A percentile compares a stretch with the other conserved stretches of the same genome.
Conservation (phyloP, 2,797 vertebrate genomes). For the Phrynocephalus vlangalii region DNA sequence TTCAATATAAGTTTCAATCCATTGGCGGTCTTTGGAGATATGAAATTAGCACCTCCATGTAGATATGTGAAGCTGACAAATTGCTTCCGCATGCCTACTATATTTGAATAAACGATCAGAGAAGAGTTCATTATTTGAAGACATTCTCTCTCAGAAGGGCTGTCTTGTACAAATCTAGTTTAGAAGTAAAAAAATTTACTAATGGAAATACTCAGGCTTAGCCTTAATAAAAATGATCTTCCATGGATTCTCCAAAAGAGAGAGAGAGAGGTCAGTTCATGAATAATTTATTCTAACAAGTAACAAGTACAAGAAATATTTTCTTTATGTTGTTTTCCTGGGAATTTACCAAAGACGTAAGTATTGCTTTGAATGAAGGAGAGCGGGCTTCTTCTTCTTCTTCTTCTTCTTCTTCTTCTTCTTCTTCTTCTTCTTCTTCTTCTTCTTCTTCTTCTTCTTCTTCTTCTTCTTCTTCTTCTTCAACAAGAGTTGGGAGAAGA, state of each 20-base stretch:
- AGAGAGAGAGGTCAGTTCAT: background rate
- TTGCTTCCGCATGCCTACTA: background rate
- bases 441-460: no score
- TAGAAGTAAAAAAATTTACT: background rate
- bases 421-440: no score
- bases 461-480: no score
- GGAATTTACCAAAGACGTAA: background rate
- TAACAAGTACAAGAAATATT: background rate
- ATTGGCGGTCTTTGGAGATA: background rate
- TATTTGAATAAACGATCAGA: background rate
- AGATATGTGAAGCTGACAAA: background rate
- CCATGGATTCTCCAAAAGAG: background rate
- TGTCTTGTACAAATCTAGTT: background rate
- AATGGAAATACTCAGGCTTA: background rate
- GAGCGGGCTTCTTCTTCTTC: no score
- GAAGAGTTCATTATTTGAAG: background rate
- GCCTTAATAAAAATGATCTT: background rate
- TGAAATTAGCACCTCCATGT: background rate
- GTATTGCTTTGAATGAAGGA: background rate
- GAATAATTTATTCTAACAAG: background rate
- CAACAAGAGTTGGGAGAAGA: no score
- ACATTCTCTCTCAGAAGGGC: background rate
- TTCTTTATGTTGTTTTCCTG: background rate
- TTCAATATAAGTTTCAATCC: background rate
- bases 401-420: no score